Evolutionary conservation across 1,140 invertebrate species (phyloP), one percentile per base, ranked within the genome.

Genomic region (Euura lappo): DNA sequence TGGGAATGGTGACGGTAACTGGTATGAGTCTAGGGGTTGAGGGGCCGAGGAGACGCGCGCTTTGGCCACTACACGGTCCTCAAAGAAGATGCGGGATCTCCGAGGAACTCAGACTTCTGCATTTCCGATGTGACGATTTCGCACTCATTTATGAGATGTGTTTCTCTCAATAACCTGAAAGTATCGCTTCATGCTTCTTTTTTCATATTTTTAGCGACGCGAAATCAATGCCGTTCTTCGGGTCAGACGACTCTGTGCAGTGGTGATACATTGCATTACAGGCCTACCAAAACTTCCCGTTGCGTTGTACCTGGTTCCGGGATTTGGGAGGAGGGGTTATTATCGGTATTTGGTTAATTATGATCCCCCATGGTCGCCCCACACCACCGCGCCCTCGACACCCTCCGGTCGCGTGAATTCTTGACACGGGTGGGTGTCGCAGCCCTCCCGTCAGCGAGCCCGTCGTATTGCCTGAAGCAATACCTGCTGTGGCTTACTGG

Each of bases 1-100:
- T 47, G 70, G 70, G 46, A 46, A 64, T 44, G 78, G 76, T 77
- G 74, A 28, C 44, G 66, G 28, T 68, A 76, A 65, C 71, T 66
- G 65, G 69, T 68, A 66, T 69, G 71, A 70, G 71, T 76, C 74
- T 72, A 75, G 75, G 69, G 74, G 66, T 72, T 65, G 75, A 67
- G 69, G 65, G 66, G 44, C 60, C 69, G 72, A 60, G 51, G 51
- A 51, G 28, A 0, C 28, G 28, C 28, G 28, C 28, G 28, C 28
- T 28, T 28, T 28, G 28, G 28, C 28, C 28, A 28, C 28, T 28
- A 28, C 28, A 1, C 28, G 28, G 28, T 28, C 28, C 28, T 28
- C 28, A 28, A 28, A 28, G 28, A 28, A 28, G 28, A 28, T 28
- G 28, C 28, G 28, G 28, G 28, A 28, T 28, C 28, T 28, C 28